These are phyloP conservation scores for Bambusicola thoracicus DNA, from an alignment of 2,113 vertebrate species.

Conservation along the genomic window DNA sequence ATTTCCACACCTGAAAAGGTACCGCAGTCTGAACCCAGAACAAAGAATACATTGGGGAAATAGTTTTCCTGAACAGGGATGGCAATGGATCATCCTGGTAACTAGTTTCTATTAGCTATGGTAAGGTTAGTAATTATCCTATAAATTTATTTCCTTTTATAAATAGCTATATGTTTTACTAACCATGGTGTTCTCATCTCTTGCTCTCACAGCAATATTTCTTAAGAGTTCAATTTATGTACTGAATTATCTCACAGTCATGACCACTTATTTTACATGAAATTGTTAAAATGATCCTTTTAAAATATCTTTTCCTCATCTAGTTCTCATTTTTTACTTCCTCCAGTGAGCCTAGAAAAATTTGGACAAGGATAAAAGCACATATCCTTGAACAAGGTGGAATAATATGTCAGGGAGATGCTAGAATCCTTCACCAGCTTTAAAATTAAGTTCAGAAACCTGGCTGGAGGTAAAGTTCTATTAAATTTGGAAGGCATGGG, in stretches of 20 bases:
- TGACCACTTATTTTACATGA: neutral
- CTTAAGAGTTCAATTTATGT: neutral
- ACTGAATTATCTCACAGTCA: neutral
- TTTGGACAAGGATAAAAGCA: neutral
- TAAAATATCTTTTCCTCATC: neutral
- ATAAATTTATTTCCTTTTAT: neutral
- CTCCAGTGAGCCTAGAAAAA: constrained; percentile 6
- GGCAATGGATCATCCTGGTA: neutral
- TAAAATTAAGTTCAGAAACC: neutral
- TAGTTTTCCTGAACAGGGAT: neutral
- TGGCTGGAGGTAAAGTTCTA: neutral
- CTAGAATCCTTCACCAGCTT: neutral
- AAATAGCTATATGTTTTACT: neutral
- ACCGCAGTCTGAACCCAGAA: neutral
- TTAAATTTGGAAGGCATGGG: neutral
- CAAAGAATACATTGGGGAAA: neutral
- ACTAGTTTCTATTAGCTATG: neutral
- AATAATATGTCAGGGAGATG: neutral
- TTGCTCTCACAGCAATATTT: neutral
- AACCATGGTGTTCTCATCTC: neutral
- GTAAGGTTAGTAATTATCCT: neutral
- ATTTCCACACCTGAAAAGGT: constrained; percentile 3
- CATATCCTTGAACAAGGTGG: neutral
- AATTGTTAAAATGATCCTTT: neutral
- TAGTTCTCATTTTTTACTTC: neutral